Conservation (phyloP, 2,797 vertebrate genomes). For the Alfaro cultratus region DNA sequence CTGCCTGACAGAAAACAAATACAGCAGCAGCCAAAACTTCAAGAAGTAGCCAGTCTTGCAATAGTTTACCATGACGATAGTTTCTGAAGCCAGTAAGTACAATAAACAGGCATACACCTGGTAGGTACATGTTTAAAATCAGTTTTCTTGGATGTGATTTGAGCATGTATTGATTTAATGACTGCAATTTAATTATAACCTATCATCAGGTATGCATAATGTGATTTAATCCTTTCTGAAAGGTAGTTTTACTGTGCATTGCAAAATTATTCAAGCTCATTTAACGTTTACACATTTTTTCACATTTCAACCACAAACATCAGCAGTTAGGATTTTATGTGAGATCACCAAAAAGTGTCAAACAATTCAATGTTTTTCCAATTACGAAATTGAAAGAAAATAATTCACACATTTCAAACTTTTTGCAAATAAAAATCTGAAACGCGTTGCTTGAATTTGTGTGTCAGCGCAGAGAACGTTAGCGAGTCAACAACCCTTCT, state of each 20-base stretch:
- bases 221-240: background rate
- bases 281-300: background rate
- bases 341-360: background rate
- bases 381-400: background rate
- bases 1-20: constrained; percentile 29
- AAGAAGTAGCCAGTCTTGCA: constrained; percentile 23
- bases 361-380: background rate
- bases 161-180: constrained; percentile 27
- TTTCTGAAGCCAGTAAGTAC: background rate
- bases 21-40: constrained; percentile 21
- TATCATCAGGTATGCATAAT: constrained; percentile 4
- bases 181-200: constrained; percentile 35
- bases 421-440: background rate
- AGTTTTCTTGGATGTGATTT: constrained; percentile 51
- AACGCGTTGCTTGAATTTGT: background rate
- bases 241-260: constrained; percentile 16
- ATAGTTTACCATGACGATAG: background rate
- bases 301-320: background rate
- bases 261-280: background rate
- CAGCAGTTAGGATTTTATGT: background rate
- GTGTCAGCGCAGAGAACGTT: background rate
- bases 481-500: background rate
- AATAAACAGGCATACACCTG: background rate
- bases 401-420: background rate
- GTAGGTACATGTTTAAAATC: constrained; percentile 29